A percentile compares a stretch with the other conserved stretches of the same genome.
phyloP scores from a whole-genome alignment of 2,797 vertebrate species.

The Aphelocoma californica region DNA sequence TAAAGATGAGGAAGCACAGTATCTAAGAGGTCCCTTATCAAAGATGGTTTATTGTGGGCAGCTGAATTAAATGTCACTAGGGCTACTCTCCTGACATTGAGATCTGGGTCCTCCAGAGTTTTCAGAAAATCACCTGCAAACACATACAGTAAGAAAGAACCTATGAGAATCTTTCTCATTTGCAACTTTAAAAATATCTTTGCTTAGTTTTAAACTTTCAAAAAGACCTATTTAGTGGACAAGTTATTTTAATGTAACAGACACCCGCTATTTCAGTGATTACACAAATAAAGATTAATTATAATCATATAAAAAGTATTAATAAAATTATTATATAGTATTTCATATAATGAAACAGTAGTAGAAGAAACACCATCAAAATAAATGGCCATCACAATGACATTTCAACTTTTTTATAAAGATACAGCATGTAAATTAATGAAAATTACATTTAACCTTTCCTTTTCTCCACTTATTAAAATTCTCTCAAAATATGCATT shows the following conservation, averaged over 20 bases:
- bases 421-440: not conserved
- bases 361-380: not conserved
- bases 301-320: not conserved
- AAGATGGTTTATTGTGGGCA: constrained; percentile 90
- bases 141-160: not conserved
- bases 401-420: not conserved
- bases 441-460: not conserved
- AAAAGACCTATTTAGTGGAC: not conserved
- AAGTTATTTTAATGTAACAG: not conserved
- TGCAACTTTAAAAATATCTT: not conserved
- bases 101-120: constrained; percentile 89
- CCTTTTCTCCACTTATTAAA: not conserved
- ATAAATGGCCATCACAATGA: not conserved
- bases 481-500: not conserved
- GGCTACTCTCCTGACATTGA: constrained; percentile 89
- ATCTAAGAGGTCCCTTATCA: constrained; percentile 90
- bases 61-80: constrained; percentile 91
- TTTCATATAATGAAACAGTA: not conserved
- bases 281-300: not conserved
- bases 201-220: not conserved
- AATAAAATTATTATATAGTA: not conserved
- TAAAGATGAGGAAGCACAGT: constrained; percentile 90
- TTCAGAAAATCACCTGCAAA: constrained; percentile 90
- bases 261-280: not conserved
- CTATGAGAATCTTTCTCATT: not conserved